phyloP scores from a whole-genome alignment of 2,113 vertebrate genomes.

The Austrofundulus limnaeus region DNA sequence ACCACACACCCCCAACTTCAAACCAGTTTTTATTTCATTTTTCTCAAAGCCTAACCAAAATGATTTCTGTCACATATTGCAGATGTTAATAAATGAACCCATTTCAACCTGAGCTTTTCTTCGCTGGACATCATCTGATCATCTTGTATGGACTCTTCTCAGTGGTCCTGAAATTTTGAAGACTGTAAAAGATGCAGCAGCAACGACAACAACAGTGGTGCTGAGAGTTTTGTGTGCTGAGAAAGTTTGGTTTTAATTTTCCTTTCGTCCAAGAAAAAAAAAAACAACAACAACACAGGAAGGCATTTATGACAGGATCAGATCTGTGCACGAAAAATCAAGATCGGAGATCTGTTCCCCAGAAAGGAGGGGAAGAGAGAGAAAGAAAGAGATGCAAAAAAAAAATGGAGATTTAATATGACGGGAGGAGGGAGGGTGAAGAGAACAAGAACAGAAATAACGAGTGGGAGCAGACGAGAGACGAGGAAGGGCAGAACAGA shows the following conservation, averaged over 20 bases:
- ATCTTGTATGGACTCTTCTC: no score
- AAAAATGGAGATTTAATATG: slow-evolving; percentile 30
- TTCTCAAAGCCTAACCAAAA: not conserved
- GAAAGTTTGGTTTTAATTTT: slow-evolving; percentile 37
- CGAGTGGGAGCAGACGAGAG: slow-evolving; percentile 8
- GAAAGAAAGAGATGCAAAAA: slow-evolving; percentile 27
- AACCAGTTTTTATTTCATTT: not conserved
- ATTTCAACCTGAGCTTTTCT: slow-evolving; percentile 1
- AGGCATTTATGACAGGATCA: slow-evolving; percentile 8
- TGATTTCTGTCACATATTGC: slow-evolving; percentile 15
- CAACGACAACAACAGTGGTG: not conserved
- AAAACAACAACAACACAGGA: slow-evolving; percentile 11
- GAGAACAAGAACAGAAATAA: slow-evolving; percentile 8
- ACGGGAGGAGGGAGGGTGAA: slow-evolving; percentile 18
- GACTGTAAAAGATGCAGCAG: not conserved
- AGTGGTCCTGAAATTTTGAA: slow-evolving; percentile 12
- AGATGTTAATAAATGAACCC: not conserved
- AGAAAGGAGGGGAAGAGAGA: slow-evolving; percentile 24
- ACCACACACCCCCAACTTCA: slow-evolving; percentile 17
- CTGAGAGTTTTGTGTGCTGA: not conserved
- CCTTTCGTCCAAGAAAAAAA: slow-evolving; percentile 25
- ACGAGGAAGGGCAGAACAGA: slow-evolving; percentile 9
- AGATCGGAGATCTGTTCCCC: slow-evolving; percentile 29
- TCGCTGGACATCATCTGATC: slow-evolving; percentile 5
- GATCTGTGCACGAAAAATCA: slow-evolving; percentile 29